Base-by-base conservation (phyloP, 2,113 vertebrate species). In the Fregetta grallaria region DNA sequence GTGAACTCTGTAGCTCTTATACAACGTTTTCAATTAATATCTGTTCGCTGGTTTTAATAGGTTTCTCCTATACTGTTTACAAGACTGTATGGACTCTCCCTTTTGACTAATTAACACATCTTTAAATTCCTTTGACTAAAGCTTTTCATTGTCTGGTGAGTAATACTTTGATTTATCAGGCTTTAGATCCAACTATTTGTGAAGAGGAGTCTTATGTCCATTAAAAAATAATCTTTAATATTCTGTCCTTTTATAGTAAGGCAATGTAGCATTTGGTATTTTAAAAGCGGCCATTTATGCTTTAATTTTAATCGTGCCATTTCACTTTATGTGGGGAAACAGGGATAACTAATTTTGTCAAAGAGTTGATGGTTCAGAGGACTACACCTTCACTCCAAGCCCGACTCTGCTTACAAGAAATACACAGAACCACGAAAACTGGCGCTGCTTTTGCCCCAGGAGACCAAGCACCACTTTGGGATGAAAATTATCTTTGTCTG, bases 61-160 rank as follows among this genome's bases (percentile, higher is more conserved):
- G 34, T 95, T 95, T 96, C 74, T 97, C 93, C 74, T 55, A 53
- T 84, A 95, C 91, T 63, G 81, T 96, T 97, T 96, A 95, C 93
- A 92, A 94, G 94, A 56, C 91, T 96, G 42, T 75, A 83, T 76
- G 42, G 70, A 59, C 58, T 94, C 76, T 88, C 94, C 96, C 91
- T 89, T 95, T 96, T 94, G 86, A 92, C 92, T 94, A 95, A 97
- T 97, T 97, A 97, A 90, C 89, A 93, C 74, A 71, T 91, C 90
- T 94, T 94, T 95, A 96, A 86, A 97, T 95, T 93, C 80, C 90
- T 97, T 91, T 94, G 85, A 96, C 91, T 92, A 81, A 89, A 92
- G 56, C 32, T 84, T 96, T 96, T 68, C 0, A 0, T 86, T 94
- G 62, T 91, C 88, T 95, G 32, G 63, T 97, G 86, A 91, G 63